These are phyloP conservation scores for Acestrorhynchus altus DNA, from an alignment of 2,797 vertebrate genomes.

Conservation along the genomic window DNA sequence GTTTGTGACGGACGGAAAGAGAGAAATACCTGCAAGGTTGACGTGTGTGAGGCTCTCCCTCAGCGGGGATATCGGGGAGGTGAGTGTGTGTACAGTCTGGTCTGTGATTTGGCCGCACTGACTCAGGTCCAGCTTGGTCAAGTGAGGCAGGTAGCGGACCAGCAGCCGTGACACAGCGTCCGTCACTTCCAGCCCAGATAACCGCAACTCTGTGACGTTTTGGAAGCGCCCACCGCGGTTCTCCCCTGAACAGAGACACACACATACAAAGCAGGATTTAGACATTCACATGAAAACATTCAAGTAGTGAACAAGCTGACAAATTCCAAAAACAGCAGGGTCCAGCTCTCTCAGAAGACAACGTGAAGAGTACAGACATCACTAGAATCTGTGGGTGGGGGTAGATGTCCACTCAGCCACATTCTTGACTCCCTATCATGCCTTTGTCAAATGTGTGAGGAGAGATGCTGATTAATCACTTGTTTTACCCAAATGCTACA, in stretches of 20 bases:
- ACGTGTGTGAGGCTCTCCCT: slow-evolving; percentile 86
- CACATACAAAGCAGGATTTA: too few species aligned
- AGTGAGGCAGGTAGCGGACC: slow-evolving; percentile 85
- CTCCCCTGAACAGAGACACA: slow-evolving; percentile 70
- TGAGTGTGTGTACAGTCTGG: slow-evolving; percentile 85
- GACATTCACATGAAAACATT: too few species aligned
- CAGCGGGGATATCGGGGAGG: slow-evolving; percentile 84
- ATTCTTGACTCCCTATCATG: too few species aligned
- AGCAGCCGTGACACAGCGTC: slow-evolving; percentile 83
- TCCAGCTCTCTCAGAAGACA: too few species aligned
- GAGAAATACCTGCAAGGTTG: slow-evolving; percentile 83
- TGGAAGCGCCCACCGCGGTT: slow-evolving; percentile 85
- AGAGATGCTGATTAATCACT: too few species aligned
- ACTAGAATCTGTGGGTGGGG: too few species aligned
- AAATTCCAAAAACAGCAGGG: too few species aligned
- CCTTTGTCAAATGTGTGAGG: too few species aligned
- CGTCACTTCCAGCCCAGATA: slow-evolving; percentile 86
- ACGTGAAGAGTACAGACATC: too few species aligned
- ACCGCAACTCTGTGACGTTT: slow-evolving; percentile 82
- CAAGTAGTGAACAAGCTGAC: too few species aligned
- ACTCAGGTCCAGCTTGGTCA: slow-evolving; percentile 87
- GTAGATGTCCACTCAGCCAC: too few species aligned
- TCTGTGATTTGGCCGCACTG: slow-evolving; percentile 86
- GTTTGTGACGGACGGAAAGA: background rate
- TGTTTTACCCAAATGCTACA: too few species aligned